These are phyloP conservation scores for Acleris laterana DNA, from an alignment of 2,888 invertebrate genomes.

Conservation along the genomic window DNA sequence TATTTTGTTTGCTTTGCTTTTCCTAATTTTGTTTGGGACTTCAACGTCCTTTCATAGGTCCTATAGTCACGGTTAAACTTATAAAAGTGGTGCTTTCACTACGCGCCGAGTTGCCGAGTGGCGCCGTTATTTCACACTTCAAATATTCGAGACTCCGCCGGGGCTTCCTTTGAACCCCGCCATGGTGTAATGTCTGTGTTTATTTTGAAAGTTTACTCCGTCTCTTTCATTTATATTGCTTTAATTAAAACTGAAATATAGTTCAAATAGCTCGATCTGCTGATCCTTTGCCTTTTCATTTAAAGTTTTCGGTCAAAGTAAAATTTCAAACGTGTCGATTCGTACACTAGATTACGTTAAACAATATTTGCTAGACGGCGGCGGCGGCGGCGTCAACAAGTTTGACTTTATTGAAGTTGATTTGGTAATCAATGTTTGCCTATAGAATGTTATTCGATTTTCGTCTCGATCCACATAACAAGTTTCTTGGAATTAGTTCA, in stretches of 20 bases:
- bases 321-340: background rate
- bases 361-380: background rate
- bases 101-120: constrained; percentile 44
- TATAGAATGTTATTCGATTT: no score
- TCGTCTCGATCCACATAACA: background rate
- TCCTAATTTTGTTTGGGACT: constrained; percentile 1
- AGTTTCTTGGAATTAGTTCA: constrained; percentile 1
- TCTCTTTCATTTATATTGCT: constrained; percentile 25
- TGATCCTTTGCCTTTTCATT: constrained; percentile 34
- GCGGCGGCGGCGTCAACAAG: background rate
- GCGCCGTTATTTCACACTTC: constrained; percentile 58
- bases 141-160: constrained; percentile 53
- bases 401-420: background rate
- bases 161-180: constrained; percentile 55
- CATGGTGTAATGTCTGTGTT: constrained; percentile 52
- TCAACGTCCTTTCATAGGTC: constrained; percentile 4
- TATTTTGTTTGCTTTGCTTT: constrained; percentile 3
- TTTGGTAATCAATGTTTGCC: background rate
- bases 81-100: constrained; percentile 47
- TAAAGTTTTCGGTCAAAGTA: background rate
- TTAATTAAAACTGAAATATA: constrained; percentile 26
- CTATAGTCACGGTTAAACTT: constrained; percentile 37
- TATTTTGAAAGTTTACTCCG: constrained; percentile 43
- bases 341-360: background rate
- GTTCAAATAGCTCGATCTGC: constrained; percentile 16